phyloP scores from a whole-genome alignment of 2,797 vertebrate genomes.

The Diglossa cyanea region DNA sequence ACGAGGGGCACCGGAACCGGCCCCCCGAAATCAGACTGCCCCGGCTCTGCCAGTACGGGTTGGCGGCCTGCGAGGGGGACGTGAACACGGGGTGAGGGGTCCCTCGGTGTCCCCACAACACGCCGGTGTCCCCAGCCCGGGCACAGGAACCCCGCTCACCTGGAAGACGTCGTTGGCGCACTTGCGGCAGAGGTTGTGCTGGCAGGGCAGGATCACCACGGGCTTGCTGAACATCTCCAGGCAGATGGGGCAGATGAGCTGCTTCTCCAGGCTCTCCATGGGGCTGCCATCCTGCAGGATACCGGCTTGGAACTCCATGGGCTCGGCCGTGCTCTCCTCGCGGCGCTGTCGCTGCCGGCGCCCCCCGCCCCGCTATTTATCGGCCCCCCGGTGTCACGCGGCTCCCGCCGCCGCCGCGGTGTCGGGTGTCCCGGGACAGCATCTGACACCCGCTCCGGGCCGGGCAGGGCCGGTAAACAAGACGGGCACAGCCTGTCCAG shows the following conservation, averaged over 20 bases:
- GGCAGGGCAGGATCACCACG: constrained; percentile 84
- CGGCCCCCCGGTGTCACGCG: constrained; percentile 64
- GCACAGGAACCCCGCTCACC: constrained; percentile 20
- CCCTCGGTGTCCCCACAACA: fast-evolving
- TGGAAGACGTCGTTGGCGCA: constrained; percentile 81
- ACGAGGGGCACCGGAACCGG: constrained; percentile 93
- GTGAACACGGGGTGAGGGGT: fast-evolving
- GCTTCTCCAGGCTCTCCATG: constrained; percentile 85
- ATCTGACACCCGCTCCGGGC: constrained; percentile 67
- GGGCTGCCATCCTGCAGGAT: constrained; percentile 79
- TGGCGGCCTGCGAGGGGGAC: constrained; percentile 71
- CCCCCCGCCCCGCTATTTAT: constrained; percentile 73
- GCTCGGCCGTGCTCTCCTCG: neutral
- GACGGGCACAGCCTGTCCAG: constrained; percentile 64
- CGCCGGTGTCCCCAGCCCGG: neutral
- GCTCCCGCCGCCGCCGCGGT: neutral
- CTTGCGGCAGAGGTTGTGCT: constrained; percentile 85
- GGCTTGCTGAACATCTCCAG: constrained; percentile 86
- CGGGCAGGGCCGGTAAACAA: constrained; percentile 70
- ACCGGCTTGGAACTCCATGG: constrained; percentile 79
- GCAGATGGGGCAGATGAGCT: constrained; percentile 84
- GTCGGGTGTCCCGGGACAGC: constrained; percentile 68
- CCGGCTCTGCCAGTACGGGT: constrained; percentile 79
- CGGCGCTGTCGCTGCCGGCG: constrained; percentile 7
- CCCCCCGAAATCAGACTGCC: constrained; percentile 84